Percentiles rank a stretch among this genome's conserved stretches.
Evolutionary conservation across 2,888 invertebrate species (phyloP).

Genomic region (Aphidius colemani): DNA sequence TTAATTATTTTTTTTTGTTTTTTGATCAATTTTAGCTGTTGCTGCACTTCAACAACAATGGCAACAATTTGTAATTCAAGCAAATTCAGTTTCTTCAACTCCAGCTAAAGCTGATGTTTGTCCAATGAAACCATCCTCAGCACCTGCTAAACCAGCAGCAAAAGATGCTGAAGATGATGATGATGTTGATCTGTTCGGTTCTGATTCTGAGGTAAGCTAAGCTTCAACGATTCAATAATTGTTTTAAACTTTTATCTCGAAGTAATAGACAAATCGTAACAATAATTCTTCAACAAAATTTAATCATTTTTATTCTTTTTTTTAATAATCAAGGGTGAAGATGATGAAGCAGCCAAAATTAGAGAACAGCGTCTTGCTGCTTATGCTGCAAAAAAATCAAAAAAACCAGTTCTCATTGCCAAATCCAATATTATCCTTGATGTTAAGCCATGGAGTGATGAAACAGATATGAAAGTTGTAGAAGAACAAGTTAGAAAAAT

Average conservation of each 20-base stretch:
- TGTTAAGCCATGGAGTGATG: constrained; percentile 92
- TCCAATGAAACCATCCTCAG: constrained; percentile 39
- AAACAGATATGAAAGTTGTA: constrained; percentile 88
- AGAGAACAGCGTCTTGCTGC: constrained; percentile 85
- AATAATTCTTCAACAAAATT: neutral
- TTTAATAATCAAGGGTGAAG: constrained; percentile 64
- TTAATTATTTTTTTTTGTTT: constrained; percentile 16
- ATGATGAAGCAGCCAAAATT: constrained; percentile 74
- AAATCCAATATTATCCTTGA: constrained; percentile 94
- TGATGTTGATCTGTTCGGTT: constrained; percentile 81
- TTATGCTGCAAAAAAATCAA: constrained; percentile 89
- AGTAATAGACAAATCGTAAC: constrained; percentile 8
- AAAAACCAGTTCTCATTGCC: constrained; percentile 87
- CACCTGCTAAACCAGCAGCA: constrained; percentile 32
- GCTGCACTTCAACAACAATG: constrained; percentile 53
- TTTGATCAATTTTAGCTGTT: constrained; percentile 39
- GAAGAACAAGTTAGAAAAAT: constrained; percentile 81
- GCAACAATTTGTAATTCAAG: constrained; percentile 52
- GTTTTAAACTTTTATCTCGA: neutral
- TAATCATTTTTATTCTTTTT: constrained; percentile 10
- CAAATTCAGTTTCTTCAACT: constrained; percentile 37
- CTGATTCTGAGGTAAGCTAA: constrained; percentile 70
- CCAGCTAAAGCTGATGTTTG: constrained; percentile 50
- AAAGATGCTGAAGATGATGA: constrained; percentile 68
- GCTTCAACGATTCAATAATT: neutral